Evolutionary conservation across 2,888 invertebrate genomes (phyloP), one percentile per base, ranked within the genome.

Genomic region (Dasypogon diadema): DNA sequence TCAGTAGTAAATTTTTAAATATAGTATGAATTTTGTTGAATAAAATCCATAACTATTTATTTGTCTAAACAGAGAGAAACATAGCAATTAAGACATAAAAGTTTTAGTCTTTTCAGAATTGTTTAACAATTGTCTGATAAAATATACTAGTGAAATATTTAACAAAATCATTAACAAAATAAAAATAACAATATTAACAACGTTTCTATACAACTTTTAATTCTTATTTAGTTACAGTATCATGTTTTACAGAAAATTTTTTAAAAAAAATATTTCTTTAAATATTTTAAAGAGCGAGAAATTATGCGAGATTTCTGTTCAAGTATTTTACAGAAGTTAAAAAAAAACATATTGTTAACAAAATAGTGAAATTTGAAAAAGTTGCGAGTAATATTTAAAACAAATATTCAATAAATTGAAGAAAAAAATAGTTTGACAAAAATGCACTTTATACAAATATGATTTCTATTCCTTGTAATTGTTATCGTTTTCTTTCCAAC

Each of bases 231-330:
- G 42, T 42, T 42, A 42, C 42, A 42, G 8, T 54, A 54, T 21
- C 5, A 54, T 54, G 2, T 54, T 54, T n/a, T n/a, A n/a, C n/a
- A n/a, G n/a, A 21, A 21, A 54, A 54, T 21, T 18, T 21, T 21
- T 21, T 2, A 18, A 21, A 54, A n/a, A n/a, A 54, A 54, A 54
- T 54, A 54, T 54, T 54, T 18, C 6, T 1, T 22, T 54, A 54
- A 54, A 51, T 10, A 54, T 18, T 18, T 18, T 51, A 14, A 68
- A 21, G 30, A 54, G 34, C 70, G 54, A 51, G 70, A 70, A 34
- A 70, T 10, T 46, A 54, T 70, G 70, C 70, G 70, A 70, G 70
- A 70, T 18, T 70, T 70, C 42, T 54, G 70, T 70, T 70, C n/a
- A 54, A 54, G 21, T 54, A 54, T 18, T 54, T 54, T 8, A 54